Percentiles rank a stretch among this genome's conserved stretches.
Conservation (phyloP, 2,797 vertebrate genomes). For the Myioborus miniatus region DNA sequence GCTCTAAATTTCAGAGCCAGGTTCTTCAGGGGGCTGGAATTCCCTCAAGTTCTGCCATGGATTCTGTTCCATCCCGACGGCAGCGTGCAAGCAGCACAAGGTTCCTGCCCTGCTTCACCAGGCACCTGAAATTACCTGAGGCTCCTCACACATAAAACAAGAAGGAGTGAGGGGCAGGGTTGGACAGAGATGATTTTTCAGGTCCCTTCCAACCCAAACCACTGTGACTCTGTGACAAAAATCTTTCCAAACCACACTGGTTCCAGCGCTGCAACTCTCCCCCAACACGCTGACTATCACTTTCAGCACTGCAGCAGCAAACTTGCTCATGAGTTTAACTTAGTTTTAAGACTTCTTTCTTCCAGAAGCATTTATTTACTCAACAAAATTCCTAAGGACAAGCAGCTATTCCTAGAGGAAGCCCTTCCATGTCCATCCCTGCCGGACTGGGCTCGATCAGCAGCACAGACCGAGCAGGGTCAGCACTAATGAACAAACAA, state of each 20-base stretch:
- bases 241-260: not conserved
- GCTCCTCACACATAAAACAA: fast-evolving
- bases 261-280: not conserved
- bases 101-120: not conserved
- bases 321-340: not conserved
- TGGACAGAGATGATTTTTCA: not conserved
- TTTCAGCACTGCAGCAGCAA: not conserved
- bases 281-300: not conserved
- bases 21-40: not conserved
- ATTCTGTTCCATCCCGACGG: fast-evolving
- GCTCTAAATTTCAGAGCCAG: not conserved
- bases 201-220: not conserved
- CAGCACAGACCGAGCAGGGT: not conserved
- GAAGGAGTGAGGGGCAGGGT: not conserved
- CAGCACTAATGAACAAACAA: constrained; percentile 56
- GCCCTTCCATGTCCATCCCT: not conserved
- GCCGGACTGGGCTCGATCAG: not conserved
- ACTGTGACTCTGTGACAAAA: not conserved
- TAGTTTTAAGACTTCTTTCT: not conserved
- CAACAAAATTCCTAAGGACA: not conserved
- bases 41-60: not conserved
- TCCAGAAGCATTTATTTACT: not conserved
- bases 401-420: not conserved
- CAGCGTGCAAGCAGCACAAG: not conserved
- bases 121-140: not conserved